Conservation (phyloP, 2,888 invertebrate genomes). For the Parnassius apollo region DNA sequence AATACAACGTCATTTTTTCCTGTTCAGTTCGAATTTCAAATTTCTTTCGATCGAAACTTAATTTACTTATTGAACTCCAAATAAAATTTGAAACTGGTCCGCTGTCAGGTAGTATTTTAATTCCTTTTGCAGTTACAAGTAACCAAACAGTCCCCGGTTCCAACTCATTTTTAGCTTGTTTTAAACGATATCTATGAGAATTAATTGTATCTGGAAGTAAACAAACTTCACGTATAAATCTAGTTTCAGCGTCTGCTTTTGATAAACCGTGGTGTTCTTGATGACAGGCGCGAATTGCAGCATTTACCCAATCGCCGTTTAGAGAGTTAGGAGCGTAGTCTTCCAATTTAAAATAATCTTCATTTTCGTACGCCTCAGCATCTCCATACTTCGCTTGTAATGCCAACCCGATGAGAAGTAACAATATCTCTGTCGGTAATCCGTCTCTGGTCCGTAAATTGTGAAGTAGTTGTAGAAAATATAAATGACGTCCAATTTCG, state of each 20-base stretch:
- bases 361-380: constrained; percentile 69
- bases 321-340: constrained; percentile 90
- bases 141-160: constrained; percentile 91
- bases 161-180: constrained; percentile 87
- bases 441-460: constrained; percentile 88
- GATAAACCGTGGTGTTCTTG: constrained; percentile 90
- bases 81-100: constrained; percentile 89
- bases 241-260: constrained; percentile 89
- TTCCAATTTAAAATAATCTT: constrained; percentile 87
- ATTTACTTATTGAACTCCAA: constrained; percentile 97
- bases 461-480: constrained; percentile 96
- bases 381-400: constrained; percentile 96
- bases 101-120: constrained; percentile 91
- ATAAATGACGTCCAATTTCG: constrained; percentile 94
- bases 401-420: constrained; percentile 92
- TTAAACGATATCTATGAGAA: constrained; percentile 92
- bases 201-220: constrained; percentile 91
- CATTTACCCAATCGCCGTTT: constrained; percentile 80
- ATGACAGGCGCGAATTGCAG: constrained; percentile 88
- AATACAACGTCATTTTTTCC: constrained; percentile 93
- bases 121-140: constrained; percentile 95
- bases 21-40: constrained; percentile 97
- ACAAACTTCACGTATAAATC: constrained; percentile 95
- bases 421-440: constrained; percentile 83
- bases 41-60: constrained; percentile 98